Evolutionary conservation across 2,797 vertebrate species (phyloP).

Genomic region (Lemur catta): DNA sequence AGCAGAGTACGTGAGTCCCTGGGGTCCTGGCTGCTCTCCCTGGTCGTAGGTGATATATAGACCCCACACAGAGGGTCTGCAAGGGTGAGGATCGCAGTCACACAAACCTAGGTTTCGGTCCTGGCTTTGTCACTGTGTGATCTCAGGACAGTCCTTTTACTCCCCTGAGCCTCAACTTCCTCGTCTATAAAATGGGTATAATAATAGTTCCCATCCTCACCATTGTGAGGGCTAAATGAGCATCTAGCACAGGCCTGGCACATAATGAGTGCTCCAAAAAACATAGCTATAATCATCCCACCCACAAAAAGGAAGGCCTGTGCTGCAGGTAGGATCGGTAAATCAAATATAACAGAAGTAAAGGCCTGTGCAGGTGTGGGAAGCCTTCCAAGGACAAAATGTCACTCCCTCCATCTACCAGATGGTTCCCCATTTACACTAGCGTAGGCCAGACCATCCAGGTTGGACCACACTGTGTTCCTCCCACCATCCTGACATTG

Average conservation of each 20-base stretch:
- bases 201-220: background rate
- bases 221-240: background rate
- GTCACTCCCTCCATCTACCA: background rate
- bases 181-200: background rate
- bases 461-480: background rate
- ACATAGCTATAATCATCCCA: background rate
- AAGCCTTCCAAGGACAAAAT: background rate
- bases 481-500: background rate
- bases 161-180: background rate
- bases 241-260: background rate
- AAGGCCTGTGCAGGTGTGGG: background rate
- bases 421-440: background rate
- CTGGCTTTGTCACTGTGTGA: background rate
- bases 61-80: background rate
- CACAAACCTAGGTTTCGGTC: background rate
- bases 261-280: rapidly evolving
- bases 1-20: background rate
- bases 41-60: background rate
- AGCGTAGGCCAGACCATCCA: background rate
- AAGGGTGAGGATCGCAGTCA: background rate
- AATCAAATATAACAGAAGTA: rapidly evolving
- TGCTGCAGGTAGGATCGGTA: background rate
- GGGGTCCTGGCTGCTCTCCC: background rate
- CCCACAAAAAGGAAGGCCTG: background rate
- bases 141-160: background rate